phyloP scores from a whole-genome alignment of 2,113 vertebrate species.

The Austrofundulus limnaeus region DNA sequence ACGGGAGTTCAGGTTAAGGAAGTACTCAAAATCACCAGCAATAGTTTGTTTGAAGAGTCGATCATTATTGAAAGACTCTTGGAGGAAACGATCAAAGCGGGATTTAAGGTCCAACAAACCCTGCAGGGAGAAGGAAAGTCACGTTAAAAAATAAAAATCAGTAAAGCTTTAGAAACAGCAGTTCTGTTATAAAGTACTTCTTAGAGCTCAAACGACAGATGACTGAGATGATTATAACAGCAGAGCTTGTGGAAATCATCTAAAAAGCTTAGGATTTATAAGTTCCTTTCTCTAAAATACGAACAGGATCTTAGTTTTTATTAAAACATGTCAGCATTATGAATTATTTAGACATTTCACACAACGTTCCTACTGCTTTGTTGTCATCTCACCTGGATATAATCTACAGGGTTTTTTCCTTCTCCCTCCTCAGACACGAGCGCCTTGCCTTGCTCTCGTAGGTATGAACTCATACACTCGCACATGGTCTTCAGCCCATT shows the following conservation, averaged over 20 bases:
- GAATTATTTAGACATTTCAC: neutral
- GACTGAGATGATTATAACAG: slow-evolving; percentile 1
- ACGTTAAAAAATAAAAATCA: neutral
- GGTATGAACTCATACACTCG: slow-evolving; percentile 98
- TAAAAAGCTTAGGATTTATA: neutral
- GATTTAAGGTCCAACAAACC: slow-evolving; percentile 96
- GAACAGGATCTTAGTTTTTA: neutral
- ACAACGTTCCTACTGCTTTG: neutral
- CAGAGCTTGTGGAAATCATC: slow-evolving; percentile 8
- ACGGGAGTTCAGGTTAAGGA: slow-evolving; percentile 98
- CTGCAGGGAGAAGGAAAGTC: slow-evolving; percentile 63
- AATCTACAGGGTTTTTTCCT: slow-evolving; percentile 98
- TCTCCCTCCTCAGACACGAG: slow-evolving; percentile 98
- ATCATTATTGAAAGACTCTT: slow-evolving; percentile 97
- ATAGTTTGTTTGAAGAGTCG: slow-evolving; percentile 98
- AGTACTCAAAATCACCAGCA: slow-evolving; percentile 98
- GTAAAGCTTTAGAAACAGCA: neutral
- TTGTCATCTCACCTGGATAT: slow-evolving; percentile 88
- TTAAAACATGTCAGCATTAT: neutral
- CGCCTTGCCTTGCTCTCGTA: slow-evolving; percentile 97
- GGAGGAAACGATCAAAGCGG: slow-evolving; percentile 96
- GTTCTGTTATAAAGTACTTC: neutral
- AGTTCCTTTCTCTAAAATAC: neutral
- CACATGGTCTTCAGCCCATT: slow-evolving; percentile 99
- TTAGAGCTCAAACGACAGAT: neutral